phyloP scores from a whole-genome alignment of 2,113 vertebrate genomes.

The Indri indri region DNA sequence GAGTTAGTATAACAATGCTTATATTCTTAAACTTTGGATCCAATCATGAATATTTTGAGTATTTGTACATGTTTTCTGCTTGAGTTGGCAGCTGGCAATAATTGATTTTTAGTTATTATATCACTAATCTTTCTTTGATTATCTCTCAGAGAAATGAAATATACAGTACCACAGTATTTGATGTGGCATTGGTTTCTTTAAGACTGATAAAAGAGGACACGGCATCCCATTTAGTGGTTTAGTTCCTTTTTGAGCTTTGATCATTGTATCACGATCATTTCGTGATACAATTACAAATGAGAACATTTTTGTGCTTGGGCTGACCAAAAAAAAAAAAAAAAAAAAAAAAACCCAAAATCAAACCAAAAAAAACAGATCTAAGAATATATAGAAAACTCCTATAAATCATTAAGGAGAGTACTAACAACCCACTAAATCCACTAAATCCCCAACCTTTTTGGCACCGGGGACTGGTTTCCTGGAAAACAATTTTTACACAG shows the following conservation, averaged over 20 bases:
- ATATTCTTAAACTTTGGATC: not conserved
- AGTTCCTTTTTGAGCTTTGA: not conserved
- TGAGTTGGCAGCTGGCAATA: not conserved
- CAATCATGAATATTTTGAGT: not conserved
- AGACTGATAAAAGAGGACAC: not conserved
- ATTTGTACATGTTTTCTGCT: not conserved
- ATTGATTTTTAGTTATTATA: not conserved
- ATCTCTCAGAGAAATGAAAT: slow-evolving; percentile 13
- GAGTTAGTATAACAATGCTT: not conserved
- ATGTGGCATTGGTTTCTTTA: not conserved
- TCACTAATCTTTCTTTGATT: not conserved
- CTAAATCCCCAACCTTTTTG: too few relatives aligned
- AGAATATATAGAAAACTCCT: not conserved
- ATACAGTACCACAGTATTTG: not conserved
- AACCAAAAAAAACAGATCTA: not conserved
- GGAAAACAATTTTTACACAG: too few relatives aligned
- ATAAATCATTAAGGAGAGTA: not conserved
- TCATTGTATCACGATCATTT: slow-evolving; percentile 13
- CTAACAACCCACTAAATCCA: not conserved
- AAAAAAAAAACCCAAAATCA: too few relatives aligned
- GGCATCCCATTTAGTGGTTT: not conserved
- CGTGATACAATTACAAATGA: not conserved
- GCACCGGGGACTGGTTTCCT: too few relatives aligned
- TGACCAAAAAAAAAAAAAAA: not conserved
- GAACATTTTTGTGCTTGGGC: not conserved